Percentiles rank a stretch among this genome's conserved stretches.
Evolutionary conservation across 2,888 invertebrate species (phyloP).

Genomic region (Heteromurus nitidus): DNA sequence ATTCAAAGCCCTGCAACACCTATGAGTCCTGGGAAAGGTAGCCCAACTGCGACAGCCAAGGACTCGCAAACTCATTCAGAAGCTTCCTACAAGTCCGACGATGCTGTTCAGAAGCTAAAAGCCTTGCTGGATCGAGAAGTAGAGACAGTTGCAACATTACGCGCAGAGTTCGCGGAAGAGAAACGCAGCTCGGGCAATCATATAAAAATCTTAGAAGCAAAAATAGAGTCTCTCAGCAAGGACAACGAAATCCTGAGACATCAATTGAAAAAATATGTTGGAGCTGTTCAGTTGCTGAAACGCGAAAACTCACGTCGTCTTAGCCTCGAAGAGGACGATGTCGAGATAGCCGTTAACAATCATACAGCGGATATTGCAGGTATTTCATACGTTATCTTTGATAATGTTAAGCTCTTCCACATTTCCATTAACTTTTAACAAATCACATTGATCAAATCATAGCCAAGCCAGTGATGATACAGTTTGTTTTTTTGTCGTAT

Average conservation of each 20-base stretch:
- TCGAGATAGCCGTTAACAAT: slow-evolving; percentile 31
- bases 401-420: too few species aligned
- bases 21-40: slow-evolving; percentile 50
- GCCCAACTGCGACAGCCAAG: neutral
- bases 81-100: slow-evolving; percentile 45
- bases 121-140: slow-evolving; percentile 77
- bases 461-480: too few species aligned
- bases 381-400: too few species aligned
- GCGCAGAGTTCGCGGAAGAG: slow-evolving; percentile 78
- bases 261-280: slow-evolving; percentile 89
- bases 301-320: slow-evolving; percentile 75
- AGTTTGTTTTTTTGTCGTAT: too few species aligned
- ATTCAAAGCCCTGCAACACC: slow-evolving; percentile 65
- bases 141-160: slow-evolving; percentile 78
- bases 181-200: slow-evolving; percentile 75
- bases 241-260: slow-evolving; percentile 90
- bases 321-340: slow-evolving; percentile 49
- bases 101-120: slow-evolving; percentile 69
- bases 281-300: slow-evolving; percentile 90
- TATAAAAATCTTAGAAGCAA: slow-evolving; percentile 76
- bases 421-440: too few species aligned
- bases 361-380: slow-evolving; percentile 17
- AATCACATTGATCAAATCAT: too few species aligned
- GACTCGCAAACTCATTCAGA: neutral
- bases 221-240: slow-evolving; percentile 81